Evolutionary conservation across 1,140 invertebrate species (phyloP).

Genomic region (Neodiprion fabricii): DNA sequence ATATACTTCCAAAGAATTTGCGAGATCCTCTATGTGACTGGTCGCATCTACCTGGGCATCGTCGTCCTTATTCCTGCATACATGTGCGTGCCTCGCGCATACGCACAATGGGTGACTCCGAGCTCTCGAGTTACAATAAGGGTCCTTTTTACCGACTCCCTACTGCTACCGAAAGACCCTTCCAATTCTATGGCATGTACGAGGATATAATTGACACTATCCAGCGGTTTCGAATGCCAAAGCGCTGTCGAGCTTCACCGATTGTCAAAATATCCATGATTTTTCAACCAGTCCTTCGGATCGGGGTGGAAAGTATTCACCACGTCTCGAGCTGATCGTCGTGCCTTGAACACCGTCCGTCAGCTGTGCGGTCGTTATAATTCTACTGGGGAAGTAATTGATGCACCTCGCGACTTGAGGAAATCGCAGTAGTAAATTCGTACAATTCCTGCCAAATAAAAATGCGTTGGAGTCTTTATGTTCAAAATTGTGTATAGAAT

Average conservation of each 20-base stretch:
- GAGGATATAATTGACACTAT: conserved; percentile 7
- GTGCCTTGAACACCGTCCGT: no score
- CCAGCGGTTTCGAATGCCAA: neutral
- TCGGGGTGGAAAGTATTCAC: no score
- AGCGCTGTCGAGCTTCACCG: neutral
- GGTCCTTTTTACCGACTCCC: neutral
- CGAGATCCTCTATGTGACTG: no score
- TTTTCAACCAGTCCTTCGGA: neutral
- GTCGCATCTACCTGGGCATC: neutral
- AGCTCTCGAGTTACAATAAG: neutral
- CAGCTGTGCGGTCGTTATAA: no score
- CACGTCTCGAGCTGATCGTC: no score
- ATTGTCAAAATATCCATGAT: conserved; percentile 1
- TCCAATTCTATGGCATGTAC: neutral
- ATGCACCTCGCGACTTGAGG: no score
- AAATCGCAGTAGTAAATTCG: no score
- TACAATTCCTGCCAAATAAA: no score
- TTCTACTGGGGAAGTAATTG: no score
- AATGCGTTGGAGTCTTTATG: no score
- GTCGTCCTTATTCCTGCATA: neutral
- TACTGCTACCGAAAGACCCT: neutral
- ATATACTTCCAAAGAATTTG: no score
- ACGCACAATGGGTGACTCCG: neutral
- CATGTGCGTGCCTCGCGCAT: neutral
- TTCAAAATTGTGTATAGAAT: no score